Conservation (phyloP, 2,113 vertebrate genomes). For the Channa maculata region DNA sequence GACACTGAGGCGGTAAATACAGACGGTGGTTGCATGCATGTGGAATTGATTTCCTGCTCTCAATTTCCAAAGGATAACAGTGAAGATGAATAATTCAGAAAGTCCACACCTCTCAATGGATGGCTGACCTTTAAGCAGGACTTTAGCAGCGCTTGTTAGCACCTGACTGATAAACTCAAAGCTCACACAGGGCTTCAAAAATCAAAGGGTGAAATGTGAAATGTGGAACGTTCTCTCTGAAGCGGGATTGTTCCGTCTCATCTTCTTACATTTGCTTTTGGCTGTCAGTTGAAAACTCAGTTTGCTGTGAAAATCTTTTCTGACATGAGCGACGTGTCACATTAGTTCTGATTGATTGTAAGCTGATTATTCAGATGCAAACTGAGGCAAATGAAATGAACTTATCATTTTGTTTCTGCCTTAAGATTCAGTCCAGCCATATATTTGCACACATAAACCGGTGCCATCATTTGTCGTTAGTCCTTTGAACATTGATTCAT, state of each 20-base stretch:
- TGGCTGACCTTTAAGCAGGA: constrained; percentile 64
- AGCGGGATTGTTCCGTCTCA: neutral
- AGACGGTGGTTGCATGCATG: constrained; percentile 38
- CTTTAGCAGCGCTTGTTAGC: constrained; percentile 53
- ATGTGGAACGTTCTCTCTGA: constrained; percentile 17
- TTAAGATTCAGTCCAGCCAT: neutral
- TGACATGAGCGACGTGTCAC: constrained; percentile 5
- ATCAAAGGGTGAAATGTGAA: constrained; percentile 22
- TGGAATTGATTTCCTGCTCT: constrained; percentile 66
- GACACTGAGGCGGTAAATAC: constrained; percentile 45
- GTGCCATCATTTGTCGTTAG: constrained; percentile 12
- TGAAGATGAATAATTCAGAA: constrained; percentile 66
- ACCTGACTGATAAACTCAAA: constrained; percentile 40
- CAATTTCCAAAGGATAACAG: constrained; percentile 56
- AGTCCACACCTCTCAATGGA: constrained; percentile 45
- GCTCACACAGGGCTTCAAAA: neutral
- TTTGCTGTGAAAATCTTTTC: constrained; percentile 34
- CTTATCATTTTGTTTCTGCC: constrained; percentile 33
- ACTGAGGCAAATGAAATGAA: constrained; percentile 35
- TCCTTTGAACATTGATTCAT: constrained; percentile 17
- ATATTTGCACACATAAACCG: neutral
- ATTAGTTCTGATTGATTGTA: constrained; percentile 32
- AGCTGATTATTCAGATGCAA: constrained; percentile 28
- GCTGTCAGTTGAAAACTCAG: constrained; percentile 37
- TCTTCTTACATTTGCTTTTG: neutral